These are phyloP conservation scores for Diaphora mendica DNA, from an alignment of 2,888 invertebrate genomes.

Conservation along the genomic window DNA sequence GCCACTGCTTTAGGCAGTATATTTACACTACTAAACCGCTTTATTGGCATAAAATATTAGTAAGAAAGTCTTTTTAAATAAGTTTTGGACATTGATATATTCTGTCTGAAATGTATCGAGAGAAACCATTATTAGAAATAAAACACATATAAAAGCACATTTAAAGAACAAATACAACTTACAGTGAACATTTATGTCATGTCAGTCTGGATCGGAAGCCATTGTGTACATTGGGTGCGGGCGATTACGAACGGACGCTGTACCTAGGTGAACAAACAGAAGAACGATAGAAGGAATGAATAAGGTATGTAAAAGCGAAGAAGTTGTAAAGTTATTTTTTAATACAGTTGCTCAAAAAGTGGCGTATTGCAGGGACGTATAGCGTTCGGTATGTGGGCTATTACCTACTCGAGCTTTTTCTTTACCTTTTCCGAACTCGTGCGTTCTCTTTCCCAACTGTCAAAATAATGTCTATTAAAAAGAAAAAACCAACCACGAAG, in stretches of 20 bases:
- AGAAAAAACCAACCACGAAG: no score
- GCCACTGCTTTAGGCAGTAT: no score
- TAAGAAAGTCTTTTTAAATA: no score
- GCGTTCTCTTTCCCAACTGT: no score
- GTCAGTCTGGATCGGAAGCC: conserved; percentile 32
- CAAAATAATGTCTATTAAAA: no score
- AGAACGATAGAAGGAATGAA: background rate
- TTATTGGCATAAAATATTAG: no score
- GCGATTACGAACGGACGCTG: conserved; percentile 35
- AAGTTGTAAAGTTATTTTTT: no score
- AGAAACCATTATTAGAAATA: background rate
- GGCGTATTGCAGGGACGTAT: no score
- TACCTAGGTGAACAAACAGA: conserved; percentile 39
- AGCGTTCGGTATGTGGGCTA: no score
- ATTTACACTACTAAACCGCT: background rate
- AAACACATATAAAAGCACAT: conserved; percentile 20
- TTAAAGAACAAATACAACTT: conserved; percentile 30
- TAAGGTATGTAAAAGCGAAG: background rate
- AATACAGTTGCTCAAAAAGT: no score
- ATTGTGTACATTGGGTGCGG: conserved; percentile 36
- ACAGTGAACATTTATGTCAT: conserved; percentile 36
- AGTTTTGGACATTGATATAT: background rate
- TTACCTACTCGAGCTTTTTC: no score
- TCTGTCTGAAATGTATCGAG: conserved; percentile 1
- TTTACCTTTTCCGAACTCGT: no score